These are phyloP conservation scores for Melanchra persicariae DNA, from an alignment of 2,888 invertebrate species.

Conservation along the genomic window DNA sequence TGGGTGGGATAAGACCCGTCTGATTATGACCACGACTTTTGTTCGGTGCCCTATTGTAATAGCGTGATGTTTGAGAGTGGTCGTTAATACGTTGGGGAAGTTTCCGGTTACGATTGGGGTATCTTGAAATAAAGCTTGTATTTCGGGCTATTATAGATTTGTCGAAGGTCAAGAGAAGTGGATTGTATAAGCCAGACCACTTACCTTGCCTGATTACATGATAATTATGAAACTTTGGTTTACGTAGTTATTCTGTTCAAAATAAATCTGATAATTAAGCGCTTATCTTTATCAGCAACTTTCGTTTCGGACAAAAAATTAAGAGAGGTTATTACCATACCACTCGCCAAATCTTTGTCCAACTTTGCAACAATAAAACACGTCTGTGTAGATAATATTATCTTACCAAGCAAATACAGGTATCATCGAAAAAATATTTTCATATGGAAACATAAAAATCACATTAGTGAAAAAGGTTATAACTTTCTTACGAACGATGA, in stretches of 20 bases:
- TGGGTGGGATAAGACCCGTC: slow-evolving; percentile 71
- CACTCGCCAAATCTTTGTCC: no score
- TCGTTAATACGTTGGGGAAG: slow-evolving; percentile 62
- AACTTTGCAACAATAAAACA: no score
- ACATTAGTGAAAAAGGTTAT: slow-evolving; percentile 1
- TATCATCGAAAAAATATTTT: no score
- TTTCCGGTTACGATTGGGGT: slow-evolving; percentile 62
- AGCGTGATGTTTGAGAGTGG: slow-evolving; percentile 59
- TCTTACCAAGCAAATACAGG: not conserved
- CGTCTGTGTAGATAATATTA: not conserved
- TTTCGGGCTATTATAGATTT: slow-evolving; percentile 33
- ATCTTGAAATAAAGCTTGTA: slow-evolving; percentile 26
- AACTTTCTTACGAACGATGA: not conserved
- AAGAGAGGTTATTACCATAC: no score
- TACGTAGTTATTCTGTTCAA: not conserved
- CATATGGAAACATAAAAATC: not conserved
- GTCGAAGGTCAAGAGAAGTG: not conserved
- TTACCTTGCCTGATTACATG: not conserved
- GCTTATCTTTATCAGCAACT: no score
- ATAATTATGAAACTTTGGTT: no score
- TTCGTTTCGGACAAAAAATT: no score
- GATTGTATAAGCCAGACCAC: not conserved
- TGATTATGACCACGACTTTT: slow-evolving; percentile 66
- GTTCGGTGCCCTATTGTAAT: slow-evolving; percentile 48
- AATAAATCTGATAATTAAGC: not conserved